Percentiles rank a stretch among this genome's conserved stretches.
Conservation (phyloP, 2,113 vertebrate genomes). For the Malaclemys terrapin region DNA sequence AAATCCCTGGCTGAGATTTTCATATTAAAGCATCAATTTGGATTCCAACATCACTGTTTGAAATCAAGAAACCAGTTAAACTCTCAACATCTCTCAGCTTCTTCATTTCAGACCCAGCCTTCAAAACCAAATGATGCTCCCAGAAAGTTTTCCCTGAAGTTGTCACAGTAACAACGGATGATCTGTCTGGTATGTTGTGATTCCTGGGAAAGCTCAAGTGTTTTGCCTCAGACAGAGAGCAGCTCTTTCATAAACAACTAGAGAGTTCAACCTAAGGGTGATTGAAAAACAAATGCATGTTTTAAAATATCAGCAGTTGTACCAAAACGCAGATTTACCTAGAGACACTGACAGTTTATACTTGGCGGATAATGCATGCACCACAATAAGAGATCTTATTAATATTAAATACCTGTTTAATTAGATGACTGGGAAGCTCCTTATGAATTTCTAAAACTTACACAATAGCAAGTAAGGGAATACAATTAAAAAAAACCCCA, state of each 20-base stretch:
- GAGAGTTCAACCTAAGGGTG: not conserved
- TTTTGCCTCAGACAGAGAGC: not conserved
- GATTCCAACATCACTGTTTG: not conserved
- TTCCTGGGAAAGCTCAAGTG: not conserved
- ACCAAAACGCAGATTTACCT: not conserved
- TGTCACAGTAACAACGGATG: not conserved
- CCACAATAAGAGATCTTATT: not conserved
- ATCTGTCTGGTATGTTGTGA: not conserved
- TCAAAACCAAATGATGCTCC: not conserved
- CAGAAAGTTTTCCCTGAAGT: not conserved
- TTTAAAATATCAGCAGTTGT: not conserved
- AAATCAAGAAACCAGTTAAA: slow-evolving; percentile 8
- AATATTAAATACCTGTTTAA: not conserved
- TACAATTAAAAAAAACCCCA: fast-evolving
- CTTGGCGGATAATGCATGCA: not conserved
- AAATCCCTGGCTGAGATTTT: not conserved
- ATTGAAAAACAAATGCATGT: not conserved
- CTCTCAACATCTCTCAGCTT: not conserved
- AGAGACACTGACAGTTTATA: not conserved
- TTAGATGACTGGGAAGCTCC: not conserved
- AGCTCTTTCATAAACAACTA: not conserved
- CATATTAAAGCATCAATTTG: not conserved
- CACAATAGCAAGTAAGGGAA: not conserved
- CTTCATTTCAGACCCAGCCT: not conserved
- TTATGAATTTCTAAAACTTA: not conserved